Evolutionary conservation across 2,888 invertebrate genomes (phyloP).

Genomic region (Plagiodera versicolora): DNA sequence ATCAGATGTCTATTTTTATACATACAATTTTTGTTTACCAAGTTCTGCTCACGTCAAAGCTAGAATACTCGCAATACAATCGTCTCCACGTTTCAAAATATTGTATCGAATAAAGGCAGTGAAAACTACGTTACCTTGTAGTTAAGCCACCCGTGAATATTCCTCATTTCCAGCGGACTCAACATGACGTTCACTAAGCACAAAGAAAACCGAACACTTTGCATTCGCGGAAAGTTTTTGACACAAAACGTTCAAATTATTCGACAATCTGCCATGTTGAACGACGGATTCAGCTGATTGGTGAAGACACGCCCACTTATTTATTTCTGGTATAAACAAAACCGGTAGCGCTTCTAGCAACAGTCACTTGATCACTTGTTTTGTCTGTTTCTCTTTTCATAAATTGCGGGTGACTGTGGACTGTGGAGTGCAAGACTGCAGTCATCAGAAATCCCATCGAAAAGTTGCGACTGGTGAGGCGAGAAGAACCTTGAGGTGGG

Average conservation of each 20-base stretch:
- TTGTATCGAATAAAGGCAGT: neutral
- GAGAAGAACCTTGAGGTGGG: conserved; percentile 14
- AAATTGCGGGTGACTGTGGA: neutral
- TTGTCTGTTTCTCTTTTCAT: conserved; percentile 24
- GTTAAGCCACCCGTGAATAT: neutral
- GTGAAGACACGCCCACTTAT: conserved; percentile 50
- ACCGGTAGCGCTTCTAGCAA: conserved; percentile 42
- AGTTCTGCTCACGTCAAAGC: neutral
- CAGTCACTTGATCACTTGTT: conserved; percentile 24
- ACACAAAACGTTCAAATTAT: conserved; percentile 35
- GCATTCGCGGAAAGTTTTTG: neutral
- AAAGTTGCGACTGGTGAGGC: conserved; percentile 11
- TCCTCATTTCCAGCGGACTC: neutral
- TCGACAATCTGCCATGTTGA: conserved; percentile 46
- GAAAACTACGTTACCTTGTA: neutral
- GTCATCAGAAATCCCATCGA: neutral
- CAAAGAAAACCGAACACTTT: neutral
- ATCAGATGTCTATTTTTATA: neutral
- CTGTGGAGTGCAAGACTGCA: neutral
- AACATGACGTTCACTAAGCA: neutral
- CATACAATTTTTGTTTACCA: neutral
- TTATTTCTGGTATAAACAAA: conserved; percentile 51
- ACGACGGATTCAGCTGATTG: conserved; percentile 50
- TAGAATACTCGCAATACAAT: neutral
- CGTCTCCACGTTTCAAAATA: neutral